Conservation (phyloP, 2,113 vertebrate species). For the Suricata suricatta region DNA sequence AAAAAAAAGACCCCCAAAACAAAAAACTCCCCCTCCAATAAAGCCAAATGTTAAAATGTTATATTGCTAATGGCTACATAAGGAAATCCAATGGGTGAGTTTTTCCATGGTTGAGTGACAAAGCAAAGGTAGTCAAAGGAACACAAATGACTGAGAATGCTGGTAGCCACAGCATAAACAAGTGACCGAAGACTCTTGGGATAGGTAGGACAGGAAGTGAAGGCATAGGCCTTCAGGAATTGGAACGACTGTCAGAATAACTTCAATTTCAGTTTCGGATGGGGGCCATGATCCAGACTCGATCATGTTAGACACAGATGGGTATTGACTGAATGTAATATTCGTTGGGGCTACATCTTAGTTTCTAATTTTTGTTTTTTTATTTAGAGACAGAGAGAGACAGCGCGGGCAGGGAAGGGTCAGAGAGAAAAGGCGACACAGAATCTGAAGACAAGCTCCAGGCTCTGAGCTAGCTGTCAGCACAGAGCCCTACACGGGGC, state of each 20-base stretch:
- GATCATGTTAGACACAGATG: not conserved
- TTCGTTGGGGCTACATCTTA: not conserved
- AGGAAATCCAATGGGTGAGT: not conserved
- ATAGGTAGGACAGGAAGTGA: not conserved
- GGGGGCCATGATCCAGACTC: not conserved
- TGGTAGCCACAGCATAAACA: not conserved
- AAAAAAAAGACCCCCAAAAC: not conserved
- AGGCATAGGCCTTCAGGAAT: not conserved
- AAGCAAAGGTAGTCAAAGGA: not conserved
- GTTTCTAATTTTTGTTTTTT: not conserved
- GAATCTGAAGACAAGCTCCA: no score
- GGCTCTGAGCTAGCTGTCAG: no score
- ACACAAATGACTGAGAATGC: not conserved
- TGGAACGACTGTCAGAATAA: not conserved
- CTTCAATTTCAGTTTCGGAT: not conserved
- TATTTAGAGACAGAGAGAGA: no score
- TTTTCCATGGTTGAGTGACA: not conserved
- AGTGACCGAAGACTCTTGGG: not conserved
- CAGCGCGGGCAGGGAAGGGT: no score
- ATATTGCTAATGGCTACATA: not conserved
- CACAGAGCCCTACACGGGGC: no score
- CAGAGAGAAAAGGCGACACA: no score
- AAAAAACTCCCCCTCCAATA: not conserved
- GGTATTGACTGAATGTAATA: not conserved
- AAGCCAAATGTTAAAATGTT: constrained; percentile 44